Conservation (phyloP, 1,140 invertebrate genomes). For the Chymomyza costata region DNA sequence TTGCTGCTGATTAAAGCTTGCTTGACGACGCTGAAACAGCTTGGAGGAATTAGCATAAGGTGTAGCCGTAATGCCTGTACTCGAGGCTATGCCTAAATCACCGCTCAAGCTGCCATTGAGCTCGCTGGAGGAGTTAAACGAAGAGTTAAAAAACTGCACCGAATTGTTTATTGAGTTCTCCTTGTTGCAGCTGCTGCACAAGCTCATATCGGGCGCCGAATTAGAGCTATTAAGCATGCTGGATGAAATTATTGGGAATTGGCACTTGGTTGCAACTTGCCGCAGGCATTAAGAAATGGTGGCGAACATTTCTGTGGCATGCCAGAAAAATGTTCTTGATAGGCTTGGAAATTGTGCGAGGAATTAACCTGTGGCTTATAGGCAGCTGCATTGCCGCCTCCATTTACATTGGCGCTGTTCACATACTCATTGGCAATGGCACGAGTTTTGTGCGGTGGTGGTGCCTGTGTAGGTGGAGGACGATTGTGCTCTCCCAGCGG, state of each 20-base stretch:
- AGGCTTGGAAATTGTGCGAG: slow-evolving; percentile 14
- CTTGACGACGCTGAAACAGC: slow-evolving; percentile 50
- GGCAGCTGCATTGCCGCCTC: slow-evolving; percentile 1
- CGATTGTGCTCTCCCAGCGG: slow-evolving; percentile 47
- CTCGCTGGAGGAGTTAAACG: slow-evolving; percentile 59
- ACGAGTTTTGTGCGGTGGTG: slow-evolving; percentile 45
- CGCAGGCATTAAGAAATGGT: too few species aligned
- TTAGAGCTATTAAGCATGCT: slow-evolving; percentile 41
- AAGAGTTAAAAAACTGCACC: slow-evolving; percentile 40
- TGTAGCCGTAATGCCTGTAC: slow-evolving; percentile 19
- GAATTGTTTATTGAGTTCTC: slow-evolving; percentile 54
- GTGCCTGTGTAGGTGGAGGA: slow-evolving; percentile 23
- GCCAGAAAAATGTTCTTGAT: slow-evolving; percentile 21
- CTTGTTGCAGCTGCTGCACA: slow-evolving; percentile 35
- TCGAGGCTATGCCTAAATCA: slow-evolving; percentile 34
- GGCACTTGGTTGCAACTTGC: slow-evolving; percentile 1
- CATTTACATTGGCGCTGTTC: not conserved
- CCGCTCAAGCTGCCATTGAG: slow-evolving; percentile 38
- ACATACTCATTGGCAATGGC: slow-evolving; percentile 37
- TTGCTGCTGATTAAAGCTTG: slow-evolving; percentile 17
- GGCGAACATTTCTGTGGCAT: slow-evolving; percentile 23
- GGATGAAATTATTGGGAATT: slow-evolving; percentile 36
- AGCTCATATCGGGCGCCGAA: slow-evolving; percentile 25
- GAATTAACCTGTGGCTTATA: slow-evolving; percentile 30
- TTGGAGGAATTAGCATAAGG: slow-evolving; percentile 27